Conservation (phyloP, 2,797 vertebrate species). For the Sebastiscus tertius region DNA sequence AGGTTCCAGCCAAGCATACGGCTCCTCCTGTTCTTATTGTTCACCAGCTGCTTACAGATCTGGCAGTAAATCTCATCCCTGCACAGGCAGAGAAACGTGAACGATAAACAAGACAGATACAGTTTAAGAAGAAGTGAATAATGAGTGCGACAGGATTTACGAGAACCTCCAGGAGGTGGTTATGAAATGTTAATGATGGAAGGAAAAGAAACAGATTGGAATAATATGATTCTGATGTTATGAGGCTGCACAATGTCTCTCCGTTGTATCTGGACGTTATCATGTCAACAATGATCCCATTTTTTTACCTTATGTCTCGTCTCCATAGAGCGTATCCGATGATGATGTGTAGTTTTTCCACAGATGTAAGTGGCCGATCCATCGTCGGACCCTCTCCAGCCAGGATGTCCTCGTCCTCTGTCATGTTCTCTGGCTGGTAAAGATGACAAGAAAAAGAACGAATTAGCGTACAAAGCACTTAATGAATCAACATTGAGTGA, state of each 20-base stretch:
- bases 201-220: neutral
- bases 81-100: constrained; percentile 34
- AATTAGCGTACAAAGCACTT: neutral
- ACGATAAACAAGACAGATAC: neutral
- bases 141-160: neutral
- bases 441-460: neutral
- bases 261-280: neutral
- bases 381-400: constrained; percentile 83
- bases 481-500: neutral
- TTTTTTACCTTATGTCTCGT: constrained; percentile 86
- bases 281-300: neutral
- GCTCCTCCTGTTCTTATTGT: constrained; percentile 86
- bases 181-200: neutral
- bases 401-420: constrained; percentile 76
- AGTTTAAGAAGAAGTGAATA: neutral
- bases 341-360: constrained; percentile 94
- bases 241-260: neutral
- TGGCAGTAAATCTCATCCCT: constrained; percentile 99
- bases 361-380: constrained; percentile 86
- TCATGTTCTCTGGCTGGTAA: constrained; percentile 56
- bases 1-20: constrained; percentile 90
- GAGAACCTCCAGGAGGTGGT: neutral
- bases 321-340: constrained; percentile 87
- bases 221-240: neutral
- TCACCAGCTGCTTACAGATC: constrained; percentile 95